Conservation (phyloP, 2,113 vertebrate species). For the Callionymus lyra region DNA sequence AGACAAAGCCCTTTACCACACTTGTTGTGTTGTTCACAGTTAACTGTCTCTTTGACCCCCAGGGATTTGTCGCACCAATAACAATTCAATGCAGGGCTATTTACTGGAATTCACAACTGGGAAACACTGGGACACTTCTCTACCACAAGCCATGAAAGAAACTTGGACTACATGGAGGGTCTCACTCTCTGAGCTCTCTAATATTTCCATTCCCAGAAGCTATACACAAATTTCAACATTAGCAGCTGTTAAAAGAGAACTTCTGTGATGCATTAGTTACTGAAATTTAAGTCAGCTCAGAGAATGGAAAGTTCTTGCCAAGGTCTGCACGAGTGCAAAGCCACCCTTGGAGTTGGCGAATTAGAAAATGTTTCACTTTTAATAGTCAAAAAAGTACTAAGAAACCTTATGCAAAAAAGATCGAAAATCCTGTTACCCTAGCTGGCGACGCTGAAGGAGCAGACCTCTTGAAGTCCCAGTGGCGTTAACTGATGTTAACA, state of each 20-base stretch:
- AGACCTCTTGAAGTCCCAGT: too few species aligned
- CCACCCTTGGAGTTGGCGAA: background rate
- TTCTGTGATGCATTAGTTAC: conserved; percentile 4
- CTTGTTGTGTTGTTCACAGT: background rate
- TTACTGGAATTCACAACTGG: background rate
- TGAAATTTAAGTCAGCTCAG: too few species aligned
- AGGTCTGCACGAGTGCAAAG: conserved; percentile 9
- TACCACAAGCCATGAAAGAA: background rate
- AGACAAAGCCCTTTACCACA: background rate
- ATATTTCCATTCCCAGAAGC: background rate
- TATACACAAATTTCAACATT: background rate
- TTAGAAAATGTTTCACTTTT: too few species aligned
- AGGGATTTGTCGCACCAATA: too few species aligned
- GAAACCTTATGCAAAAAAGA: too few species aligned
- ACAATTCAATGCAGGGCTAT: too few species aligned
- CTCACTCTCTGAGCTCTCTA: background rate
- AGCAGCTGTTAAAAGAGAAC: background rate
- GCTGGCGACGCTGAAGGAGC: too few species aligned
- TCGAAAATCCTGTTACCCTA: too few species aligned
- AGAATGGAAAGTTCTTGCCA: conserved; percentile 1
- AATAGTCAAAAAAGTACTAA: too few species aligned
- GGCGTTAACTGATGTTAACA: too few species aligned
- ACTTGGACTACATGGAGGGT: background rate
- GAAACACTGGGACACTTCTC: background rate
- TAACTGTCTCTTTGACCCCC: background rate